Base-by-base conservation (phyloP, 2,888 invertebrate species). In the Rhagium mordax region DNA sequence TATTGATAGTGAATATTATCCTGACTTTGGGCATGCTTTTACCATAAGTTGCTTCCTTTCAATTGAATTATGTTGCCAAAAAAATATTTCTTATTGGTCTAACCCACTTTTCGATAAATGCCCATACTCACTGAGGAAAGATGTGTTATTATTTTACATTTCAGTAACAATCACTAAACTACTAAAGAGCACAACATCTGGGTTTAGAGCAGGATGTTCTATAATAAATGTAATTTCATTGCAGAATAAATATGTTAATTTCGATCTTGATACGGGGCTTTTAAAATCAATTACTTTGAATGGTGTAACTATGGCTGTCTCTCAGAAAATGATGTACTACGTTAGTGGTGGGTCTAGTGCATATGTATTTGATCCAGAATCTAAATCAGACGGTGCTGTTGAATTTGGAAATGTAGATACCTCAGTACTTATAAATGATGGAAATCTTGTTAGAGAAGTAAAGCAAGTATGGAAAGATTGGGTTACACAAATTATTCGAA, bases 401-500 rank as follows among this genome's bases (percentile, higher is more conserved):
- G 57, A 71, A 41, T 51, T 59, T 16, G 66, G 66, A 4, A 10
- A 29, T 27, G 61, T 60, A 10, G 18, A 29, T 10, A 64, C 21
- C 24, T 98, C 82, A 94, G 96, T 33, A 94, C 95, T 85, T 74
- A 85, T 86, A 0, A 74, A 89, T 18, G 79, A 86, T 69, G 90
- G 90, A 0, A 74, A 86, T 0, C 74, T 89, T 0, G 84, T 89
- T 4, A 87, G 91, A 76, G 94, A 94, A 87, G 90, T 93, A 10
- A 89, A 92, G 16, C 92, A 93, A 79, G 84, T 87, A 2, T 92
- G 92, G 78, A 90, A 88, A 65, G 88, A 91, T 0, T 96, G 94
- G 92, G 89, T 93, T 0, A 93, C 92, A 3, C 92, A 94, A 81
- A 90, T 91, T 0, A 87, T 95, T 0, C 90, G 93, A 64, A 82